A percentile compares a stretch with the other conserved stretches of the same genome.
Evolutionary conservation across 2,888 invertebrate genomes (phyloP).

Genomic region (Stenotaenia linearis): DNA sequence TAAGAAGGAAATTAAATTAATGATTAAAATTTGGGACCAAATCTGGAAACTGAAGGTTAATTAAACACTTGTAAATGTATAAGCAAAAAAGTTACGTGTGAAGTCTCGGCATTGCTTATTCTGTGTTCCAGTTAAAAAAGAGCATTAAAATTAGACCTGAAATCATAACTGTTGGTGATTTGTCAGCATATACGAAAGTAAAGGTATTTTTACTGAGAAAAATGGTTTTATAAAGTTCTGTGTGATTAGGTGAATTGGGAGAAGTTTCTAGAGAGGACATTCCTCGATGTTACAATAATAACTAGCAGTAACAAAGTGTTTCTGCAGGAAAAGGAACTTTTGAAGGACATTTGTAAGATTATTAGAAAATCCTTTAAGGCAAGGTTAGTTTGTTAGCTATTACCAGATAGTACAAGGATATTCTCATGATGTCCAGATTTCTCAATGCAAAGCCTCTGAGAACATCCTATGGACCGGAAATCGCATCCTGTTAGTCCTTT

Average conservation of each 20-base stretch:
- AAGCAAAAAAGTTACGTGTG: background rate
- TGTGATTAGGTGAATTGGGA: background rate
- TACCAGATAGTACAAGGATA: too few species aligned
- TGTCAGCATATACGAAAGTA: background rate
- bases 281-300: background rate
- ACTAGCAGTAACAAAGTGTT: background rate
- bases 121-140: background rate
- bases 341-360: background rate
- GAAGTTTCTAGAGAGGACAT: background rate
- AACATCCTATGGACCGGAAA: too few species aligned
- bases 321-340: background rate
- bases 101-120: background rate
- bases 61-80: background rate
- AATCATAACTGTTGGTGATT: background rate
- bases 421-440: too few species aligned
- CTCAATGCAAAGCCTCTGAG: too few species aligned
- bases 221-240: background rate
- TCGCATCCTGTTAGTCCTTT: too few species aligned
- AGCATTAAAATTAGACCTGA: background rate
- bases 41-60: background rate
- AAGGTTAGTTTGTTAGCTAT: background rate
- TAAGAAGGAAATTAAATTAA: background rate
- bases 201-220: too few species aligned
- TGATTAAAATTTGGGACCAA: background rate
- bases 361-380: background rate